phyloP scores from a whole-genome alignment of 2,113 vertebrate genomes.

The Cacatua alba region DNA sequence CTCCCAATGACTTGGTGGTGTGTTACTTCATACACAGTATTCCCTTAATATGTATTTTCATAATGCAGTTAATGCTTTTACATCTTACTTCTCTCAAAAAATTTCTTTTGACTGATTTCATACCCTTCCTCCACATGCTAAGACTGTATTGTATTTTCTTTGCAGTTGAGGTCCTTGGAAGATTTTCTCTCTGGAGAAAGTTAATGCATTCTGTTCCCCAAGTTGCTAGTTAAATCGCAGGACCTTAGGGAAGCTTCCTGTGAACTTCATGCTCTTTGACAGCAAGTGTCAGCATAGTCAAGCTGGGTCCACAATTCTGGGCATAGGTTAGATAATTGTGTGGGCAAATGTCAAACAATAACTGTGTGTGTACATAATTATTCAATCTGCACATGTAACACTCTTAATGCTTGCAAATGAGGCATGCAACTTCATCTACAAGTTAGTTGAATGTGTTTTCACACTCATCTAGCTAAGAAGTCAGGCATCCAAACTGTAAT shows the following conservation, averaged over 20 bases:
- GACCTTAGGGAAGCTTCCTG: background rate
- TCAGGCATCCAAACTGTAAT: background rate
- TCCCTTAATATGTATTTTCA: background rate
- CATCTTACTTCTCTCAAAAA: background rate
- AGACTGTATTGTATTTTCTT: background rate
- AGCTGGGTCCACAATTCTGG: slow-evolving; percentile 31
- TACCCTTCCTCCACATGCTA: background rate
- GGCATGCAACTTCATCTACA: slow-evolving; percentile 11
- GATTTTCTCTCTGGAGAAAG: background rate
- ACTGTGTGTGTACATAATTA: slow-evolving; percentile 50
- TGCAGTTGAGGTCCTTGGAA: background rate
- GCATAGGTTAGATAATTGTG: slow-evolving; percentile 41
- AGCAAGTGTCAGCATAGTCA: background rate
- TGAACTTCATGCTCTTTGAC: slow-evolving; percentile 10
- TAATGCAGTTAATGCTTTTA: background rate
- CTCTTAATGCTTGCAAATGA: slow-evolving; percentile 47
- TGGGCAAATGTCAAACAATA: slow-evolving; percentile 37
- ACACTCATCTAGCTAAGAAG: background rate
- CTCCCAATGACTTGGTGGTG: background rate
- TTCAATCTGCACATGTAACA: slow-evolving; percentile 26
- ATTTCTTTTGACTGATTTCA: background rate
- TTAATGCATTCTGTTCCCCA: background rate
- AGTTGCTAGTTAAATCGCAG: background rate
- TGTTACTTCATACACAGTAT: fast-evolving
- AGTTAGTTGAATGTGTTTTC: slow-evolving; percentile 29